phyloP scores from a whole-genome alignment of 2,888 invertebrate genomes.

The Diarsia dahlii region DNA sequence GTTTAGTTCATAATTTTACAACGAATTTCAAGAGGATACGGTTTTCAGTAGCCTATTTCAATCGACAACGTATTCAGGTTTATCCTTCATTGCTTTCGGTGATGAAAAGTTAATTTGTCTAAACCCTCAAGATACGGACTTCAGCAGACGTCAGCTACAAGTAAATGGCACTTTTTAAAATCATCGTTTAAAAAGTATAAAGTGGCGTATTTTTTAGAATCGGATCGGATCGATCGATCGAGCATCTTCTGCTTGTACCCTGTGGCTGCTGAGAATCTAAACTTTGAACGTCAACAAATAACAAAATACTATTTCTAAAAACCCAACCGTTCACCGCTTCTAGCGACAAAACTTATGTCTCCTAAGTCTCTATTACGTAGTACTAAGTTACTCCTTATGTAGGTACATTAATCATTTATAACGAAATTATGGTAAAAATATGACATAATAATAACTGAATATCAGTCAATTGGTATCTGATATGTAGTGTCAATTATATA shows the following conservation, averaged over 20 bases:
- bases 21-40: neutral
- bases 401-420: neutral
- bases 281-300: too few species aligned
- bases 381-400: neutral
- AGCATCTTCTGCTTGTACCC: too few species aligned
- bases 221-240: too few species aligned
- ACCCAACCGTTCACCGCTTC: too few species aligned
- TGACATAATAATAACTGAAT: slow-evolving; percentile 18
- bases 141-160: too few species aligned
- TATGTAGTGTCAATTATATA: slow-evolving; percentile 26
- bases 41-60: neutral
- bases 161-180: too few species aligned
- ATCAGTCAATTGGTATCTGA: slow-evolving; percentile 31
- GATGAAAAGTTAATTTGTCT: neutral
- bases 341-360: neutral
- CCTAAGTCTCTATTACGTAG: neutral
- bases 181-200: too few species aligned
- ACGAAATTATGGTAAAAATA: slow-evolving; percentile 22
- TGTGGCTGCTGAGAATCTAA: too few species aligned
- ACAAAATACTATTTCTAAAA: too few species aligned
- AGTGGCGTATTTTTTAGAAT: too few species aligned
- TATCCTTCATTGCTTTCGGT: neutral
- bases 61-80: neutral
- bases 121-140: too few species aligned
- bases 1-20: neutral